phyloP scores from a whole-genome alignment of 2,888 invertebrate species.

The Drosophila suboccidentalis region DNA sequence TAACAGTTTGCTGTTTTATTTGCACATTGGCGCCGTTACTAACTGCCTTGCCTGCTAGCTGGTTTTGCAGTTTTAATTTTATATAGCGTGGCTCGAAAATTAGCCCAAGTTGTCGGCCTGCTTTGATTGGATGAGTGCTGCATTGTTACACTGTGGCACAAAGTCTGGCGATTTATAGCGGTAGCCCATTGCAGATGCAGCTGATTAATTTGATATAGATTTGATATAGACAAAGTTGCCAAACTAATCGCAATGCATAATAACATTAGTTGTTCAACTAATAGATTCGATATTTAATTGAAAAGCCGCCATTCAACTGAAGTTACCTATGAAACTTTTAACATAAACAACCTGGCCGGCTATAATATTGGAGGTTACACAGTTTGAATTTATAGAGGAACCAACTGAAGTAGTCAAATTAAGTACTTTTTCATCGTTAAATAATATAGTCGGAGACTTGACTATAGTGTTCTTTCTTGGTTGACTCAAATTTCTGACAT shows the following conservation, averaged over 20 bases:
- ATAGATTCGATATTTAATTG: background rate
- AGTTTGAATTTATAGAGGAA: background rate
- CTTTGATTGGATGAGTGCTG: constrained; percentile 7
- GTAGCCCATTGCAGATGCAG: background rate
- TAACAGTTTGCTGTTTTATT: constrained; percentile 64
- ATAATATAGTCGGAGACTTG: too few species aligned
- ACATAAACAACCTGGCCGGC: background rate
- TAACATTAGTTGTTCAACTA: background rate
- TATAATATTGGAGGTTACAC: background rate
- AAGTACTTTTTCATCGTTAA: background rate
- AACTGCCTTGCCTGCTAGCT: constrained; percentile 16
- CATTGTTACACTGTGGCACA: constrained; percentile 32
- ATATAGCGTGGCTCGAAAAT: constrained; percentile 15
- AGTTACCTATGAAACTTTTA: background rate
- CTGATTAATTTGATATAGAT: background rate
- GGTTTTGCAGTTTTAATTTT: constrained; percentile 16
- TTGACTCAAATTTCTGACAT: too few species aligned
- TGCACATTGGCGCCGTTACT: constrained; percentile 71
- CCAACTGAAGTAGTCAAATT: background rate
- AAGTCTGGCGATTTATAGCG: constrained; percentile 19
- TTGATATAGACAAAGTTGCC: background rate
- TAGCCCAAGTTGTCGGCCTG: constrained; percentile 8
- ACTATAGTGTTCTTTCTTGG: too few species aligned
- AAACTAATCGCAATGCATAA: background rate
- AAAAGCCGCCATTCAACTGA: background rate